A percentile compares a stretch with the other conserved stretches of the same genome.
phyloP scores from a whole-genome alignment of 64 coral and sea anemone genomes.

The Anthopleura sola region DNA sequence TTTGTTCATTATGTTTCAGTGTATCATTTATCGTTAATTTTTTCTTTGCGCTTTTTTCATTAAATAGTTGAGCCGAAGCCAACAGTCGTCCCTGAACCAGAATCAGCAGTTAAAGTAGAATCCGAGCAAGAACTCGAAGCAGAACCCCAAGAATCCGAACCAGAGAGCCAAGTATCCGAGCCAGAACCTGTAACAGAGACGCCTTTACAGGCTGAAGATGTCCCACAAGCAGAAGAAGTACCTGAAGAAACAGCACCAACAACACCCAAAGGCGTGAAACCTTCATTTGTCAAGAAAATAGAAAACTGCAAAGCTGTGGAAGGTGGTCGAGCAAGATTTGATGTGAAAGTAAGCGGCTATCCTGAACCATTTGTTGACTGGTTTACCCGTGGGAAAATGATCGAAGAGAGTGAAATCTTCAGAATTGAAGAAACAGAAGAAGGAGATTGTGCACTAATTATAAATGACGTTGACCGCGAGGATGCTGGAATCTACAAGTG shows the following conservation, averaged over 20 bases:
- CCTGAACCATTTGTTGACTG: conserved; percentile 50
- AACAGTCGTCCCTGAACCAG: background rate
- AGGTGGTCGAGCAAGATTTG: conserved; percentile 34
- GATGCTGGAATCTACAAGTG: conserved; percentile 60
- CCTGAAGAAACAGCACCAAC: background rate
- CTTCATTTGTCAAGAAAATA: conserved; percentile 1
- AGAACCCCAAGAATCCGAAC: background rate
- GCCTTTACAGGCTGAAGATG: background rate
- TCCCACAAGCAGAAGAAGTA: background rate
- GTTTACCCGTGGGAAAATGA: conserved; percentile 25
- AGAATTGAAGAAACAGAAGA: conserved; percentile 46
- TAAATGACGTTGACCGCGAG: conserved; percentile 43
- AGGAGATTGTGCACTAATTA: conserved; percentile 38
- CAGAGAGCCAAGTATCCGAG: background rate
- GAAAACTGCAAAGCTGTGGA: conserved; percentile 8
- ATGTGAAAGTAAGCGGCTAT: conserved; percentile 43
- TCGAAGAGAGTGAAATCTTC: conserved; percentile 36
- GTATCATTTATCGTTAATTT: background rate
- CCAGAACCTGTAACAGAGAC: conserved; percentile 9
- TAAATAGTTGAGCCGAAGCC: background rate
- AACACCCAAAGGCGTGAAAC: background rate
- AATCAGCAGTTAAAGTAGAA: background rate
- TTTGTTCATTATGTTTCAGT: background rate
- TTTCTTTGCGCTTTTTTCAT: background rate
- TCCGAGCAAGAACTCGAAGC: background rate